Evolutionary conservation across 2,888 invertebrate species (phyloP).

Genomic region (Shargacucullia verbasci): DNA sequence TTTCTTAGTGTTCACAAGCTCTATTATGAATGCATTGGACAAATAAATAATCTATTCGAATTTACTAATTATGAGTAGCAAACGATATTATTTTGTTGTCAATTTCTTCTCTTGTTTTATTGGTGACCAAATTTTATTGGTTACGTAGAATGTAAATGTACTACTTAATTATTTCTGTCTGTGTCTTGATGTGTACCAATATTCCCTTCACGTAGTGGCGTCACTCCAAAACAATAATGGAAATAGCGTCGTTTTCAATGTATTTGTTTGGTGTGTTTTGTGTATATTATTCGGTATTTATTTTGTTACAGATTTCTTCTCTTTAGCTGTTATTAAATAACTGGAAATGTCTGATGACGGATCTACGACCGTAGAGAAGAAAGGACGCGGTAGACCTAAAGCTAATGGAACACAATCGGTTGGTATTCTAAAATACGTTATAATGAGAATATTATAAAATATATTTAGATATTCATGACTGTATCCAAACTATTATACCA

Average conservation of each 20-base stretch:
- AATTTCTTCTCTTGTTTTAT: slow-evolving; percentile 17
- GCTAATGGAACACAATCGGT: slow-evolving; percentile 86
- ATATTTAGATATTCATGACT: no score
- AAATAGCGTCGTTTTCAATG: slow-evolving; percentile 14
- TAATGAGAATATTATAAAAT: no score
- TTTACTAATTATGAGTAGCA: slow-evolving; percentile 2
- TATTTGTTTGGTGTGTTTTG: not conserved
- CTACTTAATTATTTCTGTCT: slow-evolving; percentile 1
- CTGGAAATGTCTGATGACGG: slow-evolving; percentile 87
- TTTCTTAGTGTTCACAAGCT: not conserved
- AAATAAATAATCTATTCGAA: slow-evolving; percentile 30
- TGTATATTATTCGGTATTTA: slow-evolving; percentile 1
- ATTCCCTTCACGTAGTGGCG: slow-evolving; percentile 22
- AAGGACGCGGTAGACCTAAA: slow-evolving; percentile 87
- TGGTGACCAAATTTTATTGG: not conserved
- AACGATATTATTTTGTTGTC: slow-evolving; percentile 32
- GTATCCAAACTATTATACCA: not conserved
- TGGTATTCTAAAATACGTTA: slow-evolving; percentile 38
- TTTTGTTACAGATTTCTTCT: slow-evolving; percentile 67
- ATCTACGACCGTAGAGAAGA: slow-evolving; percentile 86
- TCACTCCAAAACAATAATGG: slow-evolving; percentile 31
- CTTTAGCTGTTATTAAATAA: slow-evolving; percentile 59
- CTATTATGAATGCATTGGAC: not conserved
- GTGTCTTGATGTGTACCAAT: not conserved
- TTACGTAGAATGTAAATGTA: no score